Evolutionary conservation across 2,113 vertebrate genomes (phyloP), one percentile per base, ranked within the genome.

Genomic region (Vidua chalybeata): DNA sequence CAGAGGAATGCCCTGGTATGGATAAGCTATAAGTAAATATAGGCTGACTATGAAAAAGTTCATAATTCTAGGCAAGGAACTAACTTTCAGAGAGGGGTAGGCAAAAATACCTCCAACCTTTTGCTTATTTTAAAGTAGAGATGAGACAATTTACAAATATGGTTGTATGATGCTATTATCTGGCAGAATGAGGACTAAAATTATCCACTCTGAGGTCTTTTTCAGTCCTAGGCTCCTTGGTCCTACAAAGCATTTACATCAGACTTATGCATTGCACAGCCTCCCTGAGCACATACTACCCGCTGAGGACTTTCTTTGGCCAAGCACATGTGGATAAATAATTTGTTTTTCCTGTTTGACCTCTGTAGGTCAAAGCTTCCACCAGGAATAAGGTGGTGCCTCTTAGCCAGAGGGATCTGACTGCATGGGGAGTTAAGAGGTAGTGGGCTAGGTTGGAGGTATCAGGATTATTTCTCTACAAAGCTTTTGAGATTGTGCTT

Each of bases 321-420:
- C 63, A 64, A 39, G 23, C 4, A 31, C 49, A 19, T 1, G 11
- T 24, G 18, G 55, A 61, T 43, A 72, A 76, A 51, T n/a, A 64
- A 15, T 49, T 73, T 59, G 20, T 48, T 64, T 37, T 33, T 24
- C 20, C 37, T 12, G 5, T 64, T 68, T 72, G 15, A 55, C 9
- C 18, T 61, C 35, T 75, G 45, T 35, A 35, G 51, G 18, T 33
- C 41, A 69, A 76, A 87, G 49, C 37, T 45, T 7, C 12, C 8
- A 1, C 27, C 9, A 59, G n/a, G 33, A 85, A 37, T 0, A 6
- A 84, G n/a, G 7, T 0, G 3, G 16, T 71, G 30, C 26, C 33
- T 64, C 35, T 68, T 10, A 55, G 35, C 11, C 33, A 30, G 41
- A 2, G 3, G 35, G 30, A 68, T 10, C 15, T 63, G 54, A 8